These are phyloP conservation scores for Poecilia latipinna DNA, from an alignment of 2,113 vertebrate species.

Conservation along the genomic window DNA sequence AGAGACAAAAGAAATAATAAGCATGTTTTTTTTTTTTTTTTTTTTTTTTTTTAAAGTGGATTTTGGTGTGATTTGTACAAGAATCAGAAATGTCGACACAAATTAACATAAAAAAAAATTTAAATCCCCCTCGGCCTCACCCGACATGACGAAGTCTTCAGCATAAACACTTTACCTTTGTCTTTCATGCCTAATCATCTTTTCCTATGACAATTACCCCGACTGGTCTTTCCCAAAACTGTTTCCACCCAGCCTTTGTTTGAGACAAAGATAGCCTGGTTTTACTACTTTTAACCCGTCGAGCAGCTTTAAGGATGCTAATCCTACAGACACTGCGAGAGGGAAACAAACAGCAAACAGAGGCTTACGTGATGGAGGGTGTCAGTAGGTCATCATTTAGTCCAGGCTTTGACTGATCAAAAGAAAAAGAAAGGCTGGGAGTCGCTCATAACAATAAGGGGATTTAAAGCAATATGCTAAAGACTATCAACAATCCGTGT, in stretches of 20 bases:
- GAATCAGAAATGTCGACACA: not conserved
- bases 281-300: conserved; percentile 49
- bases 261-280: conserved; percentile 20
- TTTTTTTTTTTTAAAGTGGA: not conserved
- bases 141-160: not conserved
- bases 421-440: not conserved
- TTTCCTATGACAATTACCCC: not conserved
- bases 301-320: conserved; percentile 40
- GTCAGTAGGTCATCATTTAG: conserved; percentile 12
- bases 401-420: not conserved
- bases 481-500: not conserved
- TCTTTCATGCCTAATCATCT: not conserved
- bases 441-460: not conserved
- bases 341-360: conserved; percentile 11
- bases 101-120: not conserved
- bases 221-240: not conserved
- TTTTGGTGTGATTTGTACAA: not conserved
- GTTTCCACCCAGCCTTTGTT: not conserved
- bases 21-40: too few relatives aligned
- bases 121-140: conserved; percentile 13
- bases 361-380: conserved; percentile 16
- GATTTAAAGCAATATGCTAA: not conserved
- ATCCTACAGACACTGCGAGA: conserved; percentile 35
- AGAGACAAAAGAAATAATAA: not conserved
- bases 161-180: not conserved